Evolutionary conservation across 2,888 invertebrate genomes (phyloP).

Genomic region (Dastarcus helophoroides): DNA sequence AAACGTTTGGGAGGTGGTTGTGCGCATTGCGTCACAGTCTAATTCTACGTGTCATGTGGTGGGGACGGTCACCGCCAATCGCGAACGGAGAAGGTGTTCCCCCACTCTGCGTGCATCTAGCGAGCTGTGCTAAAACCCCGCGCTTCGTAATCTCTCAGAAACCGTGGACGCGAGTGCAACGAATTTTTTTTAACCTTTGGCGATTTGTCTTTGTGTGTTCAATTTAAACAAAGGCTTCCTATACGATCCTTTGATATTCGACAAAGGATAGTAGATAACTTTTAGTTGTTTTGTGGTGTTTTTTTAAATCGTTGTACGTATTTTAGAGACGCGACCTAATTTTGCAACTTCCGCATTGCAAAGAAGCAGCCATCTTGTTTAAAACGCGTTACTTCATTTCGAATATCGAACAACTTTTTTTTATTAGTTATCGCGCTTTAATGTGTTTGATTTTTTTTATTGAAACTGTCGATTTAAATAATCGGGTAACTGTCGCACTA

Average conservation of each 20-base stretch:
- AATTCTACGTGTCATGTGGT: conserved; percentile 16
- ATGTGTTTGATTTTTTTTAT: no score
- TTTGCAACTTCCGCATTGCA: conserved; percentile 41
- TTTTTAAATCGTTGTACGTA: neutral
- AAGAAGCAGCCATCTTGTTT: conserved; percentile 34
- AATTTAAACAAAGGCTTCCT: no score
- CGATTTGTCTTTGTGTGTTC: neutral
- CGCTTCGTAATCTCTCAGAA: conserved; percentile 33
- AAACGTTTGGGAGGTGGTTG: conserved; percentile 13
- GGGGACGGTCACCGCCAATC: conserved; percentile 22
- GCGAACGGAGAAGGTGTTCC: conserved; percentile 15
- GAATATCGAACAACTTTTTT: no score
- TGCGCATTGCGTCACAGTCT: conserved; percentile 29
- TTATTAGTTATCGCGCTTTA: no score
- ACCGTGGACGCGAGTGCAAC: conserved; percentile 38
- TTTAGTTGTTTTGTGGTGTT: neutral
- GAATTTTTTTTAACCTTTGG: no score
- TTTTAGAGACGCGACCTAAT: no score
- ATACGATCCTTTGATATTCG: no score
- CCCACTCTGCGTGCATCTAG: conserved; percentile 18
- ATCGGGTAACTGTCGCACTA: no score
- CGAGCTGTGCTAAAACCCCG: conserved; percentile 17
- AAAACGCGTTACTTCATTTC: conserved; percentile 10
- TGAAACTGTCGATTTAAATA: no score
- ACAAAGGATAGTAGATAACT: no score